These are phyloP conservation scores for Chamaetylas fuelleborni DNA, from an alignment of 2,113 vertebrate species.

Conservation along the genomic window DNA sequence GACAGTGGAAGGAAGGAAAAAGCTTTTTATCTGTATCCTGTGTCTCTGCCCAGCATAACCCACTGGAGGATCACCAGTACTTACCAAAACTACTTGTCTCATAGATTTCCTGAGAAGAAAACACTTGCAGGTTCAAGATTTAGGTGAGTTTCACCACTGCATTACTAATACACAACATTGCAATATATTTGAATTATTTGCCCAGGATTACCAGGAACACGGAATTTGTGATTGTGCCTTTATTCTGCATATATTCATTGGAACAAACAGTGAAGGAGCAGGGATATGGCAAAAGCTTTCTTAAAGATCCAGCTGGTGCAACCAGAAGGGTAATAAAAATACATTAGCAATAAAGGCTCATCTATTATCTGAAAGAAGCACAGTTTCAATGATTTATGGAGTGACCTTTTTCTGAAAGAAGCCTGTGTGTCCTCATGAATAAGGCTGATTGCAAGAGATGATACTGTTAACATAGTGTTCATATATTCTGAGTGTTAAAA, in stretches of 20 bases:
- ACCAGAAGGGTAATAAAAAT: background rate
- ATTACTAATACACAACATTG: background rate
- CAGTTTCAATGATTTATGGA: background rate
- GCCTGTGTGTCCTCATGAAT: background rate
- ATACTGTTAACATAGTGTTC: background rate
- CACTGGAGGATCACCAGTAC: background rate
- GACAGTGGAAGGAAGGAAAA: slow-evolving; percentile 42
- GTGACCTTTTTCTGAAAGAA: background rate
- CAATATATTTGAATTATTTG: background rate
- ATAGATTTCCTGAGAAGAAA: background rate
- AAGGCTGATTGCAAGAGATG: background rate
- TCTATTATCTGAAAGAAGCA: background rate
- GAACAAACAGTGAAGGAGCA: background rate
- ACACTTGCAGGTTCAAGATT: background rate
- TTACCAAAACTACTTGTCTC: background rate
- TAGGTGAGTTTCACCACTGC: background rate
- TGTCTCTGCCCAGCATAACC: background rate
- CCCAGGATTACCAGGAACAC: background rate
- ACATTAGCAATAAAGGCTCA: background rate
- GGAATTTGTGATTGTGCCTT: background rate
- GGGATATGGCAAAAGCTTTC: background rate
- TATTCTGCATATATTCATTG: background rate
- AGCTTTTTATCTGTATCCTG: background rate
- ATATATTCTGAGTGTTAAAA: background rate
- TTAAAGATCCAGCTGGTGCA: background rate